These are phyloP conservation scores for Nineta flava DNA, from an alignment of 2,888 invertebrate genomes.

Conservation along the genomic window DNA sequence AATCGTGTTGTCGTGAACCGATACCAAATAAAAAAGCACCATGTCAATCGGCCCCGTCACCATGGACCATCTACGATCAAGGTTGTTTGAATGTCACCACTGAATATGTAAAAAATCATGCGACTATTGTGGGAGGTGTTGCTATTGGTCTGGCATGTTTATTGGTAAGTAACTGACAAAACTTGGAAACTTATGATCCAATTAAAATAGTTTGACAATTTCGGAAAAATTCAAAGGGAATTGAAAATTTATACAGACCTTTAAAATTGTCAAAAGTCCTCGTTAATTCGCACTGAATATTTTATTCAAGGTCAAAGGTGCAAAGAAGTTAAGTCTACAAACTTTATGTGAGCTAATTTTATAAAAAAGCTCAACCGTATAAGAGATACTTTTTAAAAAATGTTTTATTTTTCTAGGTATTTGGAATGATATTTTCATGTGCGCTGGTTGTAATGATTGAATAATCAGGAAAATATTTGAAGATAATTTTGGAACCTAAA, in stretches of 20 bases:
- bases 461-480: not conserved
- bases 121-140: conserved; percentile 62
- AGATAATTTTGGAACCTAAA: no score
- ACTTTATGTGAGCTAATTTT: no score
- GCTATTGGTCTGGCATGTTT: conserved; percentile 71
- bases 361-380: no score
- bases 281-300: no score
- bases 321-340: no score
- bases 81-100: conserved; percentile 63
- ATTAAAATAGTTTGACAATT: not conserved
- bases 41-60: conserved; percentile 39
- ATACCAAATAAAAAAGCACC: conserved; percentile 36
- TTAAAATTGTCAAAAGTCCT: no score
- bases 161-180: conserved; percentile 64
- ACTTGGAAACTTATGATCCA: not conserved
- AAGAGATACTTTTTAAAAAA: no score
- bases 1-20: conserved; percentile 59
- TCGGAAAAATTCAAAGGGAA: no score
- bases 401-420: conserved; percentile 67
- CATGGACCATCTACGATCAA: conserved; percentile 46
- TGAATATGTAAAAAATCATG: conserved; percentile 58
- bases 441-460: conserved; percentile 73
- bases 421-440: conserved; percentile 74
- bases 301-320: no score
- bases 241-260: no score